Base-by-base conservation (phyloP, 2,888 invertebrate species). In the Metopia argyrocephala region DNA sequence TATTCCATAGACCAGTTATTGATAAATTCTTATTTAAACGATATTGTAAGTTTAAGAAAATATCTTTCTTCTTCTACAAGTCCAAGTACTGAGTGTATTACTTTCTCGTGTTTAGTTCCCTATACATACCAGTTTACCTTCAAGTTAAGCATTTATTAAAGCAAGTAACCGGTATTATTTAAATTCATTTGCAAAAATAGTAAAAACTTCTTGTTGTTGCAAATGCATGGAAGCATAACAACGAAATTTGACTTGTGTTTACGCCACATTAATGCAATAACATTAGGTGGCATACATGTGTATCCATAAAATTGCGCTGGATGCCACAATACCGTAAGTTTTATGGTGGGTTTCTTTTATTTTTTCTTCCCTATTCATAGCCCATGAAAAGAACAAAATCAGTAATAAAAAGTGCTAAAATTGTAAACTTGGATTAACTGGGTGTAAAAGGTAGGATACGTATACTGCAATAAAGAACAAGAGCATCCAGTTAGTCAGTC, bases 361-460 rank as follows among this genome's bases (percentile, higher is more conserved):
- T 38, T 38, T 38, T 15, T 38, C 38, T 12, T 12, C 38, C 15
- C 31, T 12, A 31, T 31, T 31, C 28, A 9, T 31, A 31, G 9
- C 5, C 28, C 28, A 31, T 31, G 28, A 31, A 31, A 7, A 31
- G 46, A 48, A 64, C 25, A 5, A 38, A 38, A 9, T 2, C 9
- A 38, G 4, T 6, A 0, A 15, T 12, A 38, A 38, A 31, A 31
- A 28, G 54, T 73, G 73, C 54, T 64, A 73, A 73, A 73, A 64
- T 31, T 52, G 5, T 65, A 31, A 52, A 71, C 45, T 25, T 54
- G 27, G 28, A 65, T 57, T 65, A 74, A 46, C 65, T 74, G 68
- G 52, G 50, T 64, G 64, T 61, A 64, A 78, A 48, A 54, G 54
- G 46, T 48, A 61, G 46, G 61, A 68, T 64, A 65, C 15, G 25